Conservation (phyloP, 2,888 invertebrate genomes). For the Spisula subtruncata region DNA sequence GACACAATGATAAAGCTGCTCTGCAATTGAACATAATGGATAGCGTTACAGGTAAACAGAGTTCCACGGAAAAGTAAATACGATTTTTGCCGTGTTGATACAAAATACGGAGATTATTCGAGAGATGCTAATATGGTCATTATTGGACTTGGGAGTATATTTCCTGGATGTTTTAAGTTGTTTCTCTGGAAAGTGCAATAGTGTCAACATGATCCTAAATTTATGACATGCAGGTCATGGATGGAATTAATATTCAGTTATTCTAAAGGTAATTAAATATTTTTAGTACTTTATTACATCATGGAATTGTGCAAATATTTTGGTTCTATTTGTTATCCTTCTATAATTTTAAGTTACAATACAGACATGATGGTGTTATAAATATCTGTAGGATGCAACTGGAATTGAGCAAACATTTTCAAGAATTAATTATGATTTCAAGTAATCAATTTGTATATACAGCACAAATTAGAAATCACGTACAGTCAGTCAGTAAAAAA, state of each 20-base stretch:
- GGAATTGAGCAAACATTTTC: too few relatives aligned
- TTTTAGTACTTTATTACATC: background rate
- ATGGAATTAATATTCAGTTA: background rate
- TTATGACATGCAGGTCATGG: background rate
- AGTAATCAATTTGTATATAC: too few relatives aligned
- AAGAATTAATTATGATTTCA: too few relatives aligned
- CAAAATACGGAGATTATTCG: background rate
- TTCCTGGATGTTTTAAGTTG: background rate
- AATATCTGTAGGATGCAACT: too few relatives aligned
- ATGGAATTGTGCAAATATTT: too few relatives aligned
- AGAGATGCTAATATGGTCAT: background rate
- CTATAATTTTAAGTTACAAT: too few relatives aligned
- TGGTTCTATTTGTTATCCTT: too few relatives aligned
- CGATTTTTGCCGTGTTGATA: background rate
- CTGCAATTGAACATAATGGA: background rate
- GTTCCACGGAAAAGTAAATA: background rate
- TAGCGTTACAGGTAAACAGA: slow-evolving; percentile 9
- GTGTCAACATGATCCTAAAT: background rate
- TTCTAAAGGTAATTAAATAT: background rate
- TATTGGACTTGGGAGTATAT: background rate
- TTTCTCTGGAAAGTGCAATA: background rate
- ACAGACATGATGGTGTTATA: too few relatives aligned
- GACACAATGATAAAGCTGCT: background rate
- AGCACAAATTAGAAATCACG: too few relatives aligned
- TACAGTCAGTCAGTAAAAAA: too few relatives aligned